Conservation (phyloP, 1,140 invertebrate species). For the Coenobita brevimanus region DNA sequence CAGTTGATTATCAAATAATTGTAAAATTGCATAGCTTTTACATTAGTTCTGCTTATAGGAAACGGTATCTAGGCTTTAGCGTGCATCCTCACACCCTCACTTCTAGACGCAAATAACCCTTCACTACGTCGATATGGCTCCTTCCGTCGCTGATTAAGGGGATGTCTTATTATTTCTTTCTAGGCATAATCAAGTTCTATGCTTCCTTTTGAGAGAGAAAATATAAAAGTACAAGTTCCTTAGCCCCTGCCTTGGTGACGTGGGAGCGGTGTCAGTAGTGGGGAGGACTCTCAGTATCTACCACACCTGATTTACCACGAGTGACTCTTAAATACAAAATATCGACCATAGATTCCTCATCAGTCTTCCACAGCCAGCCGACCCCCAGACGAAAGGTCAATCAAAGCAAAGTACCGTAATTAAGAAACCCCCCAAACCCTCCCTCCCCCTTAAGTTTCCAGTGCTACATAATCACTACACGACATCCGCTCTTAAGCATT, state of each 20-base stretch:
- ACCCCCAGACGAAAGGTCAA: constrained; percentile 40
- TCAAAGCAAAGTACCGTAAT: background rate
- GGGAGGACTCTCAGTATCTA: constrained; percentile 57
- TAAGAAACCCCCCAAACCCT: too few relatives aligned
- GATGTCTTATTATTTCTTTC: background rate
- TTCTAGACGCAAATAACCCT: constrained; percentile 22
- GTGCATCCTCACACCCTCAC: constrained; percentile 45
- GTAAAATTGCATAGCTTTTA: constrained; percentile 59
- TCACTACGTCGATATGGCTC: constrained; percentile 10
- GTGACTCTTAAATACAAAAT: constrained; percentile 53
- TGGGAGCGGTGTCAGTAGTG: constrained; percentile 27
- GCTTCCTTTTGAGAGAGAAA: background rate
- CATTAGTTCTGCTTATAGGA: constrained; percentile 64
- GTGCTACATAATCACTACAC: too few relatives aligned
- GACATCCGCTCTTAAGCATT: too few relatives aligned
- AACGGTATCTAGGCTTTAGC: constrained; percentile 59
- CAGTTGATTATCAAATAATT: constrained; percentile 60
- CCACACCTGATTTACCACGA: constrained; percentile 63
- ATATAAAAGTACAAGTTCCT: background rate
- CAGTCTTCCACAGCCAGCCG: constrained; percentile 62
- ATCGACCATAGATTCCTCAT: constrained; percentile 64
- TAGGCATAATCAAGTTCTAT: background rate
- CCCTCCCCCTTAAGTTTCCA: too few relatives aligned
- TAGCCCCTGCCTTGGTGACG: constrained; percentile 14
- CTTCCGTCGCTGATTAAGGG: constrained; percentile 30